Evolutionary conservation across 2,113 vertebrate species (phyloP).

Genomic region (Chionomys nivalis): DNA sequence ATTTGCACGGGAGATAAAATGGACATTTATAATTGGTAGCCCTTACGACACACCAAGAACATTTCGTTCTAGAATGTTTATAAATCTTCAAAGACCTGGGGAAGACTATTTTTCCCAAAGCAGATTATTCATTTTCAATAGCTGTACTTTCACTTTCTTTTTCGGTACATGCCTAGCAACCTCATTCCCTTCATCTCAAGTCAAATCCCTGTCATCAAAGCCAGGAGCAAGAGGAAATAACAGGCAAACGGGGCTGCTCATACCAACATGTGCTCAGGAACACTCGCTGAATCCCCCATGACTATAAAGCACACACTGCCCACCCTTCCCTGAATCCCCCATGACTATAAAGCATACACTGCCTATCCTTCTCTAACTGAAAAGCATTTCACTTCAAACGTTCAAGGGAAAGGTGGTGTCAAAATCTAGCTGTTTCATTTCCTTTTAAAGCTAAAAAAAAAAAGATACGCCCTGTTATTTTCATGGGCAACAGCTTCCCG

Average conservation of each 20-base stretch:
- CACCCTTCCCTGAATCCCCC: not conserved
- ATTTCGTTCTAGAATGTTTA: conserved; percentile 20
- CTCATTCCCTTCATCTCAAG: not conserved
- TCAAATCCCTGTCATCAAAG: not conserved
- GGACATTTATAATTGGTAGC: not conserved
- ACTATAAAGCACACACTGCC: not conserved
- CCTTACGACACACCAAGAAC: conserved; percentile 24
- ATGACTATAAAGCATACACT: too few species aligned
- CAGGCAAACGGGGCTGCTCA: not conserved
- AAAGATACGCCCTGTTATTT: conserved; percentile 98
- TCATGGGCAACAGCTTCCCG: conserved; percentile 96
- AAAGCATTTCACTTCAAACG: not conserved
- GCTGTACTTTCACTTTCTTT: not conserved
- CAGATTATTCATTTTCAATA: not conserved
- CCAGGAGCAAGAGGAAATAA: not conserved
- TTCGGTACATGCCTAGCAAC: not conserved
- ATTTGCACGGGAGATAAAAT: not conserved
- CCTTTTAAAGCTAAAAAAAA: conserved; percentile 51
- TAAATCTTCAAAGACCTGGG: not conserved
- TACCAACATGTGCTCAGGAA: not conserved
- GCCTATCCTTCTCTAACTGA: conserved; percentile 10
- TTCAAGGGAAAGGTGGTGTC: not conserved
- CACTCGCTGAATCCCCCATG: not conserved
- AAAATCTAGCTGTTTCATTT: conserved; percentile 13
- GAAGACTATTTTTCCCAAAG: not conserved